A percentile compares a stretch with the other conserved stretches of the same genome.
Conservation (phyloP, 1,140 invertebrate genomes). For the Atopsyche davidsoni region DNA sequence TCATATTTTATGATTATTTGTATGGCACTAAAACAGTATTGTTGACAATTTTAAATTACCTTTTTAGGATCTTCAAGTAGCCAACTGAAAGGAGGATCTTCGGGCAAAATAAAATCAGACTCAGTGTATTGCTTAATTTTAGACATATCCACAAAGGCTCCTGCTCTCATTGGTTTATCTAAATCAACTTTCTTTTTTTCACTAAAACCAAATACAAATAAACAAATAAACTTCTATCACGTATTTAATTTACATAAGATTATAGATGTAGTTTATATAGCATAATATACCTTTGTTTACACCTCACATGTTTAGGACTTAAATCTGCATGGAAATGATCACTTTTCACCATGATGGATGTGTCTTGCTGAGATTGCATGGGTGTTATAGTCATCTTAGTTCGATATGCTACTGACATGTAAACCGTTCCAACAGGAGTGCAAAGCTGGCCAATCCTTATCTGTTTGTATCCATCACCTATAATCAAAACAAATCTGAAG, state of each 20-base stretch:
- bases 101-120: conserved; percentile 55
- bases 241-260: not conserved
- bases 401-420: conserved; percentile 73
- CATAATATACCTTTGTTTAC: conserved; percentile 17
- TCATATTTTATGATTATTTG: no score
- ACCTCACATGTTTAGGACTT: conserved; percentile 61
- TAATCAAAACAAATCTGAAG: no score
- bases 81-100: conserved; percentile 62
- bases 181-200: conserved; percentile 53
- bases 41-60: not conserved
- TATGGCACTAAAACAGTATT: not conserved
- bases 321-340: conserved; percentile 73
- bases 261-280: not conserved
- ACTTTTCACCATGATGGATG: conserved; percentile 78
- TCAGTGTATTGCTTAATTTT: conserved; percentile 48
- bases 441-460: conserved; percentile 74
- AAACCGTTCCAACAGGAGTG: conserved; percentile 74
- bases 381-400: conserved; percentile 87
- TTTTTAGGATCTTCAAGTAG: conserved; percentile 38
- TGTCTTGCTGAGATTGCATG: conserved; percentile 61
- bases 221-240: not conserved
- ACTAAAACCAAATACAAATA: conserved; percentile 42
- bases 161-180: conserved; percentile 60
- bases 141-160: conserved; percentile 58
- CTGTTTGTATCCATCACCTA: conserved; percentile 63